Base-by-base conservation (phyloP, 23 tunicate species). In the Botrylloides violaceus region DNA sequence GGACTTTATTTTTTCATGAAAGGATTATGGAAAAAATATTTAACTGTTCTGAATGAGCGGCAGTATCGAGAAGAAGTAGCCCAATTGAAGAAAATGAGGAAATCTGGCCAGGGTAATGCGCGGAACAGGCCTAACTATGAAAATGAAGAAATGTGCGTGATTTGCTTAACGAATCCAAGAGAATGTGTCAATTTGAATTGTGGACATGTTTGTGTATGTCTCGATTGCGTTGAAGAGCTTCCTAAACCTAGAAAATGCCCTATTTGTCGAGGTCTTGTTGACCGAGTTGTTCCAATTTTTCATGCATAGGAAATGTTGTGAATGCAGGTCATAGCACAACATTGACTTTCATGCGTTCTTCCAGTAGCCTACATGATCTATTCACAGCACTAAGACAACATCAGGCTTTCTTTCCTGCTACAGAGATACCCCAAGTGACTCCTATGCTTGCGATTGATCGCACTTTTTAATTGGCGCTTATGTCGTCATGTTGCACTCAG, bases 161-260 rank as follows among this genome's bases (percentile, higher is more conserved):
- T 90, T 23, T 90, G 97, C 55, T 32, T 90, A 36, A 53, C 70
- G 3, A 90, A 90, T 60, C 90, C 80, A 32, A 61, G 97, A 39
- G 97, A 90, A 70, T 83, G 89, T 61, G 84, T 83, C 2, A 47
- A 82, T 36, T 53, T 90, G 6, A 80, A 90, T 58, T 90, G 97
- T 56, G 97, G 97, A 15, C 97, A 90, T 71, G 76, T 90, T 34
- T 90, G 97, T 73, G 58, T 74, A 21, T 90, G 97, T 70, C 78
- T 79, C 1, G 97, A 90, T 58, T 90, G 97, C 50, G 50, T 90
- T 26, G 88, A 83, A 63, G 43, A 62, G 6, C 53, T 90, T 20
- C 97, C 97, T 2, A 27, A 61, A 31, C 97, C 97, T 4, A 75
- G 70, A 70, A 60, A 66, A 24, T 90, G 97, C 47, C 97, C 97